Conservation (phyloP, 2,888 invertebrate species). For the Rhorus exstirpatorius region DNA sequence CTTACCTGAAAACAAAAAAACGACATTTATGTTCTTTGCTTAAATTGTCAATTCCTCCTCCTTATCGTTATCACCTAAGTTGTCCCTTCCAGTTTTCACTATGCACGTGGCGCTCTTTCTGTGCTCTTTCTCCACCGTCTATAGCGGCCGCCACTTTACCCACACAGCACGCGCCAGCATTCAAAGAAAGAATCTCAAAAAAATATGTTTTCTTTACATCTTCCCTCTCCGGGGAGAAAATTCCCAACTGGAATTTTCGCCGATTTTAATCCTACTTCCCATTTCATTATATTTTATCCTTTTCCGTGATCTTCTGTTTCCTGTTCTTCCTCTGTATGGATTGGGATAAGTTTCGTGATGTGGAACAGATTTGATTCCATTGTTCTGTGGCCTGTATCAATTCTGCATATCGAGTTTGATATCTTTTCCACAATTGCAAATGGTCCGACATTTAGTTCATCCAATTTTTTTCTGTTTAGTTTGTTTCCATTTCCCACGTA, state of each 20-base stretch:
- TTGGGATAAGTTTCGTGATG: constrained; percentile 54
- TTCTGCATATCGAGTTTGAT: constrained; percentile 72
- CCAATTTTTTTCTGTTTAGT: constrained; percentile 78
- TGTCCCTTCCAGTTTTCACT: neutral
- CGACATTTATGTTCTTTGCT: constrained; percentile 5
- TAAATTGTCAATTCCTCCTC: neutral
- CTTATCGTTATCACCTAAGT: neutral
- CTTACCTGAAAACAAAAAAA: constrained; percentile 26
- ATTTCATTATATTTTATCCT: neutral
- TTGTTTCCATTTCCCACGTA: constrained; percentile 78
- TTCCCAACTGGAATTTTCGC: neutral
- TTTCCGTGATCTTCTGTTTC: neutral
- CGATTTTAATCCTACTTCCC: neutral
- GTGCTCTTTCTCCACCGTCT: neutral
- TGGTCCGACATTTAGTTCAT: constrained; percentile 75
- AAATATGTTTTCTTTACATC: constrained; percentile 33
- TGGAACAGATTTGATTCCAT: constrained; percentile 55
- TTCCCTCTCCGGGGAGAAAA: constrained; percentile 20
- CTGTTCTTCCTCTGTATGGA: neutral
- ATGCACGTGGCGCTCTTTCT: neutral
- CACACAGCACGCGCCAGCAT: neutral
- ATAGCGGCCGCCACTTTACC: neutral
- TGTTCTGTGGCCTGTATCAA: constrained; percentile 61
- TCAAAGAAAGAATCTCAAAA: neutral
- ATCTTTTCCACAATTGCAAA: constrained; percentile 72